Conservation (phyloP, 2,797 vertebrate genomes). For the Fundulus diaphanus region DNA sequence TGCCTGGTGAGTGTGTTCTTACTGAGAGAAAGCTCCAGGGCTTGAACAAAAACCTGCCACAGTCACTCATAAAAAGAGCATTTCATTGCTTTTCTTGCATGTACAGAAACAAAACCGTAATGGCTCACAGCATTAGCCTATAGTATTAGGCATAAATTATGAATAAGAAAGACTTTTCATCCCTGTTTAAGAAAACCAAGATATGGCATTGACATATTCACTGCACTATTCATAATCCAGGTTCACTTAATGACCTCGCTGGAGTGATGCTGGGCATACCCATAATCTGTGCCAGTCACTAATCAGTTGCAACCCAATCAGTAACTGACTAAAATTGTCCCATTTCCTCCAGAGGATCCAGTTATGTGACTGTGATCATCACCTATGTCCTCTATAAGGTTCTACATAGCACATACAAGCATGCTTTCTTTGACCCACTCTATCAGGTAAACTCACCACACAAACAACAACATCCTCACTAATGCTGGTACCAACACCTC, state of each 20-base stretch:
- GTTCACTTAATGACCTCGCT: not conserved
- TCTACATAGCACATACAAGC: too few species aligned
- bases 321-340: too few species aligned
- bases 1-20: slow-evolving; percentile 46
- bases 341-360: too few species aligned
- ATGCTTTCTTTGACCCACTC: too few species aligned
- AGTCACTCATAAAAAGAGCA: slow-evolving; percentile 76
- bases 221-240: not conserved
- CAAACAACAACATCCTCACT: too few species aligned
- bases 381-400: too few species aligned
- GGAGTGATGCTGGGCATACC: not conserved
- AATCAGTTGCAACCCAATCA: too few species aligned
- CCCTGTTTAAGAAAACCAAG: not conserved
- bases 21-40: slow-evolving; percentile 60
- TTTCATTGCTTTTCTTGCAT: slow-evolving; percentile 44
- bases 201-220: not conserved
- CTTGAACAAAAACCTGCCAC: slow-evolving; percentile 71
- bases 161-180: slow-evolving; percentile 28
- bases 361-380: too few species aligned
- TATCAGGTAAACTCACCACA: too few species aligned
- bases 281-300: too few species aligned
- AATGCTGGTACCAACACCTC: too few species aligned
- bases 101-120: slow-evolving; percentile 29
- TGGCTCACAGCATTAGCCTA: slow-evolving; percentile 11
- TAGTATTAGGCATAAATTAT: slow-evolving; percentile 46